Conservation (phyloP, 2,113 vertebrate genomes). For the Atherinomorus stipes region DNA sequence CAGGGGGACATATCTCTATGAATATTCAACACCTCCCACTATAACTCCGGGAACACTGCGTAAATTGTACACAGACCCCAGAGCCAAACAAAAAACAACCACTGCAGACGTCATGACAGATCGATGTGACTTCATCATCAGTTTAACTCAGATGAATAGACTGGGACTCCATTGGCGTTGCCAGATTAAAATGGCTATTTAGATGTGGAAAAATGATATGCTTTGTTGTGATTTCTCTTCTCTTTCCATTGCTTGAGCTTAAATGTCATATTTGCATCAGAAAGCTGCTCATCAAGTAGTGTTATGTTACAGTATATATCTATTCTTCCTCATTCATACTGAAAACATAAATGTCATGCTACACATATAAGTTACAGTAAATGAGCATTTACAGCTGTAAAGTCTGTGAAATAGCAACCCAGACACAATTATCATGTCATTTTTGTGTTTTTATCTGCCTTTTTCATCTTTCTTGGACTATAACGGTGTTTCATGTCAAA, state of each 20-base stretch:
- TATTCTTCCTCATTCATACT: slow-evolving; percentile 15
- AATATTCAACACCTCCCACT: slow-evolving; percentile 68
- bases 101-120: slow-evolving; percentile 58
- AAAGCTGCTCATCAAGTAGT: slow-evolving; percentile 7
- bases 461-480: slow-evolving; percentile 36
- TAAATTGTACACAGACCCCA: slow-evolving; percentile 65
- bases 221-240: slow-evolving; percentile 35
- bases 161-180: slow-evolving; percentile 33
- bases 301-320: slow-evolving; percentile 17
- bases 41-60: slow-evolving; percentile 53
- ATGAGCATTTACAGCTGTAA: background rate
- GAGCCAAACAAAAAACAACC: slow-evolving; percentile 53
- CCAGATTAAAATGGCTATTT: slow-evolving; percentile 2
- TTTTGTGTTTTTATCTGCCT: slow-evolving; percentile 9
- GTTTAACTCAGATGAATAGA: slow-evolving; percentile 42
- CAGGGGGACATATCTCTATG: slow-evolving; percentile 50
- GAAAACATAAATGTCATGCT: slow-evolving; percentile 5
- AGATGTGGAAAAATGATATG: slow-evolving; percentile 58
- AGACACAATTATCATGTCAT: slow-evolving; percentile 28
- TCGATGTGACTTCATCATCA: slow-evolving; percentile 52
- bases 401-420: slow-evolving; percentile 24
- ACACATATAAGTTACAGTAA: too few relatives aligned
- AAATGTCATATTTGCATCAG: slow-evolving; percentile 4
- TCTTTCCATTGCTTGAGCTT: slow-evolving; percentile 16
- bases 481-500: slow-evolving; percentile 53